Evolutionary conservation across 2,113 vertebrate genomes (phyloP).

Genomic region (Podiceps cristatus): DNA sequence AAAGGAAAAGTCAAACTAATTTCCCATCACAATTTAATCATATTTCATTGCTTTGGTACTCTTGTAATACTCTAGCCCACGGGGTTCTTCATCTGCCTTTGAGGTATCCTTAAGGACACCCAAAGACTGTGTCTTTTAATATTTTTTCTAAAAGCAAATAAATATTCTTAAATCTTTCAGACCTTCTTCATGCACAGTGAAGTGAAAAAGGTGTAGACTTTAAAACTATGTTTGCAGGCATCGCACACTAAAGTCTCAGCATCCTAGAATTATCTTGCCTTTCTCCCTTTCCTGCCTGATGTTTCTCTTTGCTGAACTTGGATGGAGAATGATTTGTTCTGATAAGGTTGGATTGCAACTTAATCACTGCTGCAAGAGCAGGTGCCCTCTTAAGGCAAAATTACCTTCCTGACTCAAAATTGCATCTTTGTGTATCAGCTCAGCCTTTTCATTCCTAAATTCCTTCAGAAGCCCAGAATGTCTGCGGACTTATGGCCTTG

Average conservation of each 20-base stretch:
- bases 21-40: neutral
- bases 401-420: neutral
- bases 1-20: neutral
- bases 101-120: neutral
- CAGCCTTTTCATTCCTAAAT: neutral
- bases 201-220: neutral
- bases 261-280: neutral
- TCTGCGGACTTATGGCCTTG: neutral
- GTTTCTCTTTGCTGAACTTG: neutral
- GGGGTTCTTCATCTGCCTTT: neutral
- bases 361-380: neutral
- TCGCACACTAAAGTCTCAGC: neutral
- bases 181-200: neutral
- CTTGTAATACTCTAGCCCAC: neutral
- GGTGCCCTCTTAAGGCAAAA: neutral
- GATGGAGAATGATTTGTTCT: neutral
- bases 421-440: neutral
- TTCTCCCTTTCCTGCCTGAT: neutral
- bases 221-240: neutral
- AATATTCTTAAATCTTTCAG: neutral
- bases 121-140: neutral
- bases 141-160: neutral
- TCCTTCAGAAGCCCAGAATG: neutral
- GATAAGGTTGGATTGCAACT: neutral
- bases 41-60: neutral